Percentiles rank a stretch among this genome's conserved stretches.
These are phyloP conservation scores for Anabas testudineus DNA, from an alignment of 2,797 vertebrate species.

Conservation along the genomic window DNA sequence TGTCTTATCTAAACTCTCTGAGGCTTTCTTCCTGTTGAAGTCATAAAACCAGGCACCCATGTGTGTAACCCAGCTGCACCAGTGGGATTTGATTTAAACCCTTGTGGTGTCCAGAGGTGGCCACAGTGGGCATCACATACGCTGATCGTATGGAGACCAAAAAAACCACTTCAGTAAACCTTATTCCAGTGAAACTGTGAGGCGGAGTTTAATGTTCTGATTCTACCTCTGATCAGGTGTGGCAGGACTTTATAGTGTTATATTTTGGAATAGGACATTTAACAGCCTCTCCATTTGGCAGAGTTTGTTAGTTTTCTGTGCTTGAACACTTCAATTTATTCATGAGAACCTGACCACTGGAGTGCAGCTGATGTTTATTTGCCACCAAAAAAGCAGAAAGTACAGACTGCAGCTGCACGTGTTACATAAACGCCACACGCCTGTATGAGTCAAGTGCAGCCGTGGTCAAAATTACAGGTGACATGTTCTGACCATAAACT, in stretches of 20 bases:
- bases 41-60: constrained; percentile 10
- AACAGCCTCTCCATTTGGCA: neutral
- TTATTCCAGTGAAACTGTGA: neutral
- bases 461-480: neutral
- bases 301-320: neutral
- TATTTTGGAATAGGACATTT: neutral
- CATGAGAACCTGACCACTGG: too few species aligned
- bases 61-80: constrained; percentile 21
- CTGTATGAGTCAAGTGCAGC: neutral
- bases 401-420: neutral
- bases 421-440: neutral
- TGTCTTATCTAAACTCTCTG: constrained; percentile 47
- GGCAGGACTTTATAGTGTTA: neutral
- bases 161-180: constrained; percentile 39
- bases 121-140: constrained; percentile 27
- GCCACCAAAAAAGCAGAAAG: neutral
- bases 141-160: constrained; percentile 25
- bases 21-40: constrained; percentile 30
- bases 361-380: neutral
- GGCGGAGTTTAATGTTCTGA: constrained; percentile 1
- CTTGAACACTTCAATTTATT: neutral
- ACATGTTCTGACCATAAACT: neutral
- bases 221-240: constrained; percentile 21
- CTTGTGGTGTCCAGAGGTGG: constrained; percentile 19
- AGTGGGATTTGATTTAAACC: constrained; percentile 36